These are phyloP conservation scores for Microctonus aethiopoides DNA, from an alignment of 2,888 invertebrate genomes.

Conservation along the genomic window DNA sequence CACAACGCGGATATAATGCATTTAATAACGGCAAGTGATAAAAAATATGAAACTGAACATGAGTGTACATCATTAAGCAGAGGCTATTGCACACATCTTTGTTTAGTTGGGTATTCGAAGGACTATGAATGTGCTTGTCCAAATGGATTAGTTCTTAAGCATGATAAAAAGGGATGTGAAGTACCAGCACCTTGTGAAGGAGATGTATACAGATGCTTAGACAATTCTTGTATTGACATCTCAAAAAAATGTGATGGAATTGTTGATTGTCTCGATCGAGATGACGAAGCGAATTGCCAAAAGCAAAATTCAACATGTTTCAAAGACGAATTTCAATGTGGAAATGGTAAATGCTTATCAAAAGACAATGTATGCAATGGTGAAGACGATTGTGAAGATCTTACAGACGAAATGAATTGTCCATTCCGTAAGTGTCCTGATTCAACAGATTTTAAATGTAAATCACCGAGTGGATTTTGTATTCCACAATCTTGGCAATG, in stretches of 20 bases:
- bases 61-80: constrained; percentile 71
- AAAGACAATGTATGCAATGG: neutral
- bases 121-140: constrained; percentile 73
- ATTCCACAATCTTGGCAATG: constrained; percentile 66
- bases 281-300: constrained; percentile 75
- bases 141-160: constrained; percentile 71
- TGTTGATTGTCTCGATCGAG: constrained; percentile 80
- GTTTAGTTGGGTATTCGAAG: constrained; percentile 69
- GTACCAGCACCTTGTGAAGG: constrained; percentile 64
- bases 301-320: constrained; percentile 12
- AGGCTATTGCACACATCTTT: constrained; percentile 80
- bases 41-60: constrained; percentile 60
- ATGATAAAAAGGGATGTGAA: constrained; percentile 71
- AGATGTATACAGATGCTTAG: constrained; percentile 67
- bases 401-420: constrained; percentile 33
- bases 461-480: constrained; percentile 57
- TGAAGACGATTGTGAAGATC: neutral
- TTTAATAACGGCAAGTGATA: constrained; percentile 68
- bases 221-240: constrained; percentile 68
- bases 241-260: constrained; percentile 78
- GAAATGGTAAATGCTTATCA: neutral
- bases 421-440: constrained; percentile 51
- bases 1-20: constrained; percentile 64
- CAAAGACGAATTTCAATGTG: neutral
- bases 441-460: constrained; percentile 46